phyloP scores from a whole-genome alignment of 2,797 vertebrate species.

The Melanotaenia trifasciata region DNA sequence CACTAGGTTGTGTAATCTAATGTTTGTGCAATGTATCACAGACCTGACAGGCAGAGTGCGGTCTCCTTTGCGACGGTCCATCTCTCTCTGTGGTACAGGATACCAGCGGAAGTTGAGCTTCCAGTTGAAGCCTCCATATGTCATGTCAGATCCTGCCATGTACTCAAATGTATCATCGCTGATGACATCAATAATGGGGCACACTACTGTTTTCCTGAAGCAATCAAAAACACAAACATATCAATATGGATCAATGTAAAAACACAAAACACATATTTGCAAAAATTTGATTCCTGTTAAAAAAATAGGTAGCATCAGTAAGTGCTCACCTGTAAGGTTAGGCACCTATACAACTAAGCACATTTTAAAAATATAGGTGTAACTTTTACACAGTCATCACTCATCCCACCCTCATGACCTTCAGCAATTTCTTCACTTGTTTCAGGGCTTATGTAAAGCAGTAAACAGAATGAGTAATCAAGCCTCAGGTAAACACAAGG shows the following conservation, averaged over 20 bases:
- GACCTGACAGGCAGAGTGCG: conserved; percentile 93
- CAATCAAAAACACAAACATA: conserved; percentile 8
- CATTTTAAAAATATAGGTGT: background rate
- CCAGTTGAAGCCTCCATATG: conserved; percentile 98
- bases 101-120: conserved; percentile 99
- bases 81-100: conserved; percentile 96
- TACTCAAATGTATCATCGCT: conserved; percentile 98
- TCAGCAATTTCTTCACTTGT: background rate
- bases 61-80: conserved; percentile 98
- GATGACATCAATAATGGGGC: conserved; percentile 86
- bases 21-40: background rate
- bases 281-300: conserved; percentile 4
- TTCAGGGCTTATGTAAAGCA: conserved; percentile 29
- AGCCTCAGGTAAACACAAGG: conserved; percentile 66
- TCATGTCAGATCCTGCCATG: conserved; percentile 99
- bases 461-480: conserved; percentile 64
- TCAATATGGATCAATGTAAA: background rate
- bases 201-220: conserved; percentile 78
- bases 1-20: background rate
- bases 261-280: background rate
- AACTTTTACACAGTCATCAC: conserved; percentile 34
- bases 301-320: conserved; percentile 23
- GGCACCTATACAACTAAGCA: conserved; percentile 12
- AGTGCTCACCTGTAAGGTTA: conserved; percentile 28
- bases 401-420: conserved; percentile 14